phyloP scores from a whole-genome alignment of 2,888 invertebrate species.

The Oxyteleia sp. region DNA sequence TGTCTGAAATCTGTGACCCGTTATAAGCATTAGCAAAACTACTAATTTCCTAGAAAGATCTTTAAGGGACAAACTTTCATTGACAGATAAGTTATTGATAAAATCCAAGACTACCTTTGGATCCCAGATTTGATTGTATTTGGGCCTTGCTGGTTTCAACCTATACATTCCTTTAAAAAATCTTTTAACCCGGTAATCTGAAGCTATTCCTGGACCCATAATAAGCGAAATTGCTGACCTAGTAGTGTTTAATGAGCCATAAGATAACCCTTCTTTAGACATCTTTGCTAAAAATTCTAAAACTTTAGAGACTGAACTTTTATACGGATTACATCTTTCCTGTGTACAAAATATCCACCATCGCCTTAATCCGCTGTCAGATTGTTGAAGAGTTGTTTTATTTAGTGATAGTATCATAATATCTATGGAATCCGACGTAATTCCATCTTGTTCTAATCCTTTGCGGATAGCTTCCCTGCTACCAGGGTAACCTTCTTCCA shows the following conservation, averaged over 20 bases:
- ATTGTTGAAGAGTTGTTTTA: conserved; percentile 52
- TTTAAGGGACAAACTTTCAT: conserved; percentile 50
- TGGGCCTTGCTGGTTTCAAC: conserved; percentile 43
- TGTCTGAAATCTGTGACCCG: conserved; percentile 67
- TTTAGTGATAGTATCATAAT: conserved; percentile 55
- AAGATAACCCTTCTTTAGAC: conserved; percentile 16
- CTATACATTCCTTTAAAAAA: conserved; percentile 65
- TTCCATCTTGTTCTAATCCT: conserved; percentile 42
- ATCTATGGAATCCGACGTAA: conserved; percentile 41
- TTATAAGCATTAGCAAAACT: conserved; percentile 49
- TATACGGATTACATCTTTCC: conserved; percentile 14
- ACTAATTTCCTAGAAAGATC: conserved; percentile 48
- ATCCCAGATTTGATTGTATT: conserved; percentile 68
- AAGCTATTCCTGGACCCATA: conserved; percentile 15
- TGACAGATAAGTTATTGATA: conserved; percentile 1
- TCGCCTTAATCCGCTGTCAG: conserved; percentile 32
- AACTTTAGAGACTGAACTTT: conserved; percentile 22
- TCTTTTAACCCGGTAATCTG: conserved; percentile 63
- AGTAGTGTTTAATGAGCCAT: conserved; percentile 38
- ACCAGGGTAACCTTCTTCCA: conserved; percentile 5
- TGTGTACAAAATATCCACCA: conserved; percentile 22
- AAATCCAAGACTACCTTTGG: conserved; percentile 58
- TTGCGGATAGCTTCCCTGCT: conserved; percentile 60
- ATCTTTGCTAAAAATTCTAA: conserved; percentile 24
- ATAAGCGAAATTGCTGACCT: conserved; percentile 45